Evolutionary conservation across 2,888 invertebrate species (phyloP).

Genomic region (Drosophila colorata): DNA sequence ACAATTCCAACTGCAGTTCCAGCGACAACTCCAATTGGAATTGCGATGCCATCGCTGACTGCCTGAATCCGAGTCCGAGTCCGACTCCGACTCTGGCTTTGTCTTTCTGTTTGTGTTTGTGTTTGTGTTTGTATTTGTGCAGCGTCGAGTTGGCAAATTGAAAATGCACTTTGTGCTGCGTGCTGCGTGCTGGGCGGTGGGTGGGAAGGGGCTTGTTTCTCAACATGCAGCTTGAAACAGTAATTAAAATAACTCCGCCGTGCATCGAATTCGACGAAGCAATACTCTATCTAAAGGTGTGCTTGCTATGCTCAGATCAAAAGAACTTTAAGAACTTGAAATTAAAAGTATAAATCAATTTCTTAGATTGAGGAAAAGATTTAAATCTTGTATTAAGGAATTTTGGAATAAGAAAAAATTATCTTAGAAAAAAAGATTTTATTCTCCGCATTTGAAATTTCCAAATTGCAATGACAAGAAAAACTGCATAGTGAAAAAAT

Average conservation of each 20-base stretch:
- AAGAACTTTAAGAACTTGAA: no score
- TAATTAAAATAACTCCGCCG: constrained; percentile 43
- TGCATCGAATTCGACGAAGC: not conserved
- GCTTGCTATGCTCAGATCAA: no score
- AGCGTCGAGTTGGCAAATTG: constrained; percentile 13
- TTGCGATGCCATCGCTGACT: not conserved
- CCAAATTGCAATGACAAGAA: no score
- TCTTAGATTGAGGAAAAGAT: no score
- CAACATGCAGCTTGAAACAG: constrained; percentile 25
- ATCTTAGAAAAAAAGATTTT: no score
- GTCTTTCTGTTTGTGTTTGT: not conserved
- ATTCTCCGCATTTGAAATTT: no score
- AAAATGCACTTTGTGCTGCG: constrained; percentile 13
- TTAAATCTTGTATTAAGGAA: no score
- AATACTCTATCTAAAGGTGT: constrained; percentile 3
- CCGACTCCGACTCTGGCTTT: no score
- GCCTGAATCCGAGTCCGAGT: no score
- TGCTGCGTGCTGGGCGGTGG: not conserved
- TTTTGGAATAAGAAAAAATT: no score
- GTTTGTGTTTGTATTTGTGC: not conserved
- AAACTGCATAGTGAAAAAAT: no score
- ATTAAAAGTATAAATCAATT: no score
- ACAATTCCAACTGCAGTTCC: not conserved
- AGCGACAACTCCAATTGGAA: not conserved
- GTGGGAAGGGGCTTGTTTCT: not conserved